These are phyloP conservation scores for Eilema caniola DNA, from an alignment of 2,888 invertebrate genomes.

Conservation along the genomic window DNA sequence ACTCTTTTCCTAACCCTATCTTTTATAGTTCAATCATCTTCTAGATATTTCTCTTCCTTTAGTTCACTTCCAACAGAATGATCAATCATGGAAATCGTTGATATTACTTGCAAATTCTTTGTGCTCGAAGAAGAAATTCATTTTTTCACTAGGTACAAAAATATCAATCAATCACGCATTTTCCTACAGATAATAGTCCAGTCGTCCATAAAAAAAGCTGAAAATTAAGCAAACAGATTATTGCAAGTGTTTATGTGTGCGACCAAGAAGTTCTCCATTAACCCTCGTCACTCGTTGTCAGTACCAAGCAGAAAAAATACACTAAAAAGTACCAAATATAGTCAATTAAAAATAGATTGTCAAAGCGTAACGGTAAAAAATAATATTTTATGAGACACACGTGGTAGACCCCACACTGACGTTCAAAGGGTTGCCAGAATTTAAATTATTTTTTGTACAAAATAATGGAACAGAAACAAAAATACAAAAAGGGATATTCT, in stretches of 20 bases:
- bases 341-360: slow-evolving; percentile 45
- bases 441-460: neutral
- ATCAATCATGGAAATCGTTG: too few species aligned
- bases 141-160: too few species aligned
- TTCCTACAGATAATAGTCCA: too few species aligned
- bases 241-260: neutral
- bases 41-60: too few species aligned
- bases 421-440: slow-evolving; percentile 26
- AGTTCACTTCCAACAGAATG: too few species aligned
- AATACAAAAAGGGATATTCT: too few species aligned
- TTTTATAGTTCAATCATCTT: too few species aligned
- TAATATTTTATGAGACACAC: slow-evolving; percentile 53
- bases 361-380: slow-evolving; percentile 50
- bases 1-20: too few species aligned
- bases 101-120: too few species aligned
- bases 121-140: too few species aligned
- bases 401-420: slow-evolving; percentile 58
- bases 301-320: neutral
- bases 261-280: slow-evolving; percentile 3
- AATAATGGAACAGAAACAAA: neutral
- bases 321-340: slow-evolving; percentile 8
- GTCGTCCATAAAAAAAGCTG: too few species aligned
- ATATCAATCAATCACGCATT: too few species aligned
- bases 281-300: slow-evolving; percentile 2
- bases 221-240: neutral